Base-by-base conservation (phyloP, 2,113 vertebrate genomes). In the Myrmecobius fasciatus region DNA sequence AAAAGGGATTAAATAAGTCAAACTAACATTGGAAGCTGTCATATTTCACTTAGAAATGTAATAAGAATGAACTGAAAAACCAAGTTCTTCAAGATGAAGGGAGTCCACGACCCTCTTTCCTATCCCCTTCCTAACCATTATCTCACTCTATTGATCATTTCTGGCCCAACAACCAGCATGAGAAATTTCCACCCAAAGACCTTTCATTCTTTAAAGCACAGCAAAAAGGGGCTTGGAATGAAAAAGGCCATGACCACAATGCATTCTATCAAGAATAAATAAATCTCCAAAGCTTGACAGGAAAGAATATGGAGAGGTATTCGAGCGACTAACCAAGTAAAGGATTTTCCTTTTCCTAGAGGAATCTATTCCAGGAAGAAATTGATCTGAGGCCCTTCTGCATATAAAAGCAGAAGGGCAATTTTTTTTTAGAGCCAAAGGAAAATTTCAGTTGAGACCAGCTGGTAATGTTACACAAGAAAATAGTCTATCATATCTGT, bases 211-310 rank as follows among this genome's bases (percentile, higher is more conserved):
- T 0, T 9, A 53, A 96, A 92, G 75, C 89, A 24, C 52, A 75
- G 89, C 67, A 93, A 96, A 97, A 89, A 91, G 36, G 67, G 94
- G 49, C 91, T 97, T 92, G 92, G 95, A 94, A 88, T 94, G 94
- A 96, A 93, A 96, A 95, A 91, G 94, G 92, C 93, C 96, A 22
- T 92, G 92, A 49, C 94, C 92, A 54, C 91, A 94, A 94, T 95
- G 93, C 91, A 92, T 96, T 96, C 95, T 89, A 94, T 92, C 95
- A 97, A 95, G 93, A 95, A 97, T 93, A 97, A 96, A 96, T 97
- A 93, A 95, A 96, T 95, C 89, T 43, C 89, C 94, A 93, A 91
- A 95, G 94, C 94, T 90, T 92, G 95, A 96, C 96, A 95, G 94
- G 91, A 96, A 96, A 89, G 94, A 95, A 95, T 96, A 95, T 28